A percentile compares a stretch with the other conserved stretches of the same genome.
These are phyloP conservation scores for Aphelenchoides fujianensis DNA, from an alignment of 1,140 invertebrate genomes.

Conservation along the genomic window DNA sequence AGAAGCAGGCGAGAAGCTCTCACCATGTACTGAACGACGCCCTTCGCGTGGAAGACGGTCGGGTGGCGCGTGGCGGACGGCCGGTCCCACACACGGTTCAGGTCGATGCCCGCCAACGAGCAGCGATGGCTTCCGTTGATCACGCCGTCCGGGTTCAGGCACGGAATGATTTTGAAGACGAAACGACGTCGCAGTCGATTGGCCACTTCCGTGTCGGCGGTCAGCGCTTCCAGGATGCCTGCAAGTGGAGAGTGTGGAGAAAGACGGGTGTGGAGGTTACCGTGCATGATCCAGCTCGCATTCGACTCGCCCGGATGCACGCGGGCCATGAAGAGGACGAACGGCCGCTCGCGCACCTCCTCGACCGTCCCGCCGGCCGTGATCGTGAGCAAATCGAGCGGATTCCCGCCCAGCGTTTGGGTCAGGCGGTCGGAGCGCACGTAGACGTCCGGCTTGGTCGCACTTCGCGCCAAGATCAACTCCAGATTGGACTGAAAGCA, in stretches of 20 bases:
- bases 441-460: slow-evolving; percentile 54
- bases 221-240: slow-evolving; percentile 82
- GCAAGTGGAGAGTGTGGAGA: slow-evolving; percentile 75
- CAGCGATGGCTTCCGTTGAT: slow-evolving; percentile 83
- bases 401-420: slow-evolving; percentile 78
- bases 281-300: slow-evolving; percentile 83
- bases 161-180: slow-evolving; percentile 85
- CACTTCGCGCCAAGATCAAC: slow-evolving; percentile 25
- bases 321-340: slow-evolving; percentile 72
- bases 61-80: slow-evolving; percentile 76
- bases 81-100: slow-evolving; percentile 82
- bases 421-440: slow-evolving; percentile 73
- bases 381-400: slow-evolving; percentile 76
- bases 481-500: slow-evolving; percentile 72
- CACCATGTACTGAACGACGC: slow-evolving; percentile 63
- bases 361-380: slow-evolving; percentile 75
- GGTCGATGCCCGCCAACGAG: slow-evolving; percentile 72
- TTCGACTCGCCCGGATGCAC: slow-evolving; percentile 87
- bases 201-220: slow-evolving; percentile 71
- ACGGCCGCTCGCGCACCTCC: slow-evolving; percentile 63
- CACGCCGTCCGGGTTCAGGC: slow-evolving; percentile 85
- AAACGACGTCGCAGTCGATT: slow-evolving; percentile 71
- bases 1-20: slow-evolving; percentile 19
- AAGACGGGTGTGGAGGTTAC: slow-evolving; percentile 69
- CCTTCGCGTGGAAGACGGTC: slow-evolving; percentile 87